Percentiles rank a stretch among this genome's conserved stretches.
Conservation (phyloP, 2,113 vertebrate species). For the Circaetus gallicus region DNA sequence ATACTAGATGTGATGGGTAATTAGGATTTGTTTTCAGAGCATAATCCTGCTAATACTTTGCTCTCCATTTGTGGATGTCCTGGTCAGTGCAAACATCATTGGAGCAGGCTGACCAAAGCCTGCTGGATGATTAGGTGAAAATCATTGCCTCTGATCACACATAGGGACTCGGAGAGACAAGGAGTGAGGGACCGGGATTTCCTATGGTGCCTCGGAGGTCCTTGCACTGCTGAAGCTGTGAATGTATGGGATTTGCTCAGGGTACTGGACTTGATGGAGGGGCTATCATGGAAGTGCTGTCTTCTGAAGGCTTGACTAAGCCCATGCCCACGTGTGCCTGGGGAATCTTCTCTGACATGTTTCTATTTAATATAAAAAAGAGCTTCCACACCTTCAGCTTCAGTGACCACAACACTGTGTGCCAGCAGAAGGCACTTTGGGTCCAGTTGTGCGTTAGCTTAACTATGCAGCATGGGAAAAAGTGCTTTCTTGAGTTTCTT, state of each 20-base stretch:
- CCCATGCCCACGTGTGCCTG: rapidly evolving
- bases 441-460: background rate
- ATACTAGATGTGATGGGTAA: background rate
- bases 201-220: rapidly evolving
- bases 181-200: background rate
- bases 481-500: background rate
- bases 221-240: background rate
- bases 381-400: background rate
- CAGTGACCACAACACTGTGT: background rate
- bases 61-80: background rate
- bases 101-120: background rate
- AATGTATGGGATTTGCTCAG: background rate
- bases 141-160: background rate
- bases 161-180: background rate
- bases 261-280: background rate
- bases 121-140: background rate
- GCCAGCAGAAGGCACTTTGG: background rate
- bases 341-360: background rate
- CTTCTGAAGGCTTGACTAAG: background rate
- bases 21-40: background rate
- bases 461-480: background rate
- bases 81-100: background rate
- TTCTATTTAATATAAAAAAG: background rate
- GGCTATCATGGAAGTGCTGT: background rate
- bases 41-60: background rate